Evolutionary conservation across 2,888 invertebrate genomes (phyloP), one percentile per base, ranked within the genome.

Genomic region (Limenitis camilla): DNA sequence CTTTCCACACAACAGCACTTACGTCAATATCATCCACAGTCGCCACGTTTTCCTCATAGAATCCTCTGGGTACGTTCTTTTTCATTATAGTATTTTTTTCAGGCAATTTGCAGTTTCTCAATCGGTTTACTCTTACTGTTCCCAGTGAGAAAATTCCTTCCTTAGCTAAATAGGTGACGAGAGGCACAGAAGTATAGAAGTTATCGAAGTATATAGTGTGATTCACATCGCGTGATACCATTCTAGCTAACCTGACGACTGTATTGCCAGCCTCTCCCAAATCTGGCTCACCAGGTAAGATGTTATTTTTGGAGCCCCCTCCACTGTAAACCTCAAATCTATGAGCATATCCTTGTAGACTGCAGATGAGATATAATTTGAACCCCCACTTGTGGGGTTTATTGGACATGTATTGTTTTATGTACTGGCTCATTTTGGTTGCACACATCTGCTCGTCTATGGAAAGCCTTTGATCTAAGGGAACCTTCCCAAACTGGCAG

Each of bases 1-100:
- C 72, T 60, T 72, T 72, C 71, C 73, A 74, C n/a, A n/a, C n/a
- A n/a, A n/a, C n/a, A n/a, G n/a, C n/a, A 54, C 58, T 61, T 55
- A 69, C 58, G 40, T 66, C 65, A 51, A 61, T 58, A 59, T 35
- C 63, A 59, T 68, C 65, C n/a, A n/a, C n/a, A n/a, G 58, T 61
- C 52, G 66, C 62, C 59, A 66, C 63, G 38, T 64, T 61, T 59
- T 66, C 66, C 49, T 64, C 63, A 59, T 65, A 65, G 39, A 56
- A 61, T 56, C 63, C 65, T 62, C 68, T 65, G 51, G 63, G 65
- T 60, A 63, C 61, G 51, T 62, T 61, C 47, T 65, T 64, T 61
- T 66, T 66, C 63, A 66, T 66, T 50, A 66, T 55, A 49, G 55
- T 56, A 44, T 65, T 64, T 64, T 65, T 65, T 6, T 65, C 61